A percentile compares a stretch with the other conserved stretches of the same genome.
These are phyloP conservation scores for Disparrhopalites patrizii DNA, from an alignment of 2,888 invertebrate species.

Conservation along the genomic window DNA sequence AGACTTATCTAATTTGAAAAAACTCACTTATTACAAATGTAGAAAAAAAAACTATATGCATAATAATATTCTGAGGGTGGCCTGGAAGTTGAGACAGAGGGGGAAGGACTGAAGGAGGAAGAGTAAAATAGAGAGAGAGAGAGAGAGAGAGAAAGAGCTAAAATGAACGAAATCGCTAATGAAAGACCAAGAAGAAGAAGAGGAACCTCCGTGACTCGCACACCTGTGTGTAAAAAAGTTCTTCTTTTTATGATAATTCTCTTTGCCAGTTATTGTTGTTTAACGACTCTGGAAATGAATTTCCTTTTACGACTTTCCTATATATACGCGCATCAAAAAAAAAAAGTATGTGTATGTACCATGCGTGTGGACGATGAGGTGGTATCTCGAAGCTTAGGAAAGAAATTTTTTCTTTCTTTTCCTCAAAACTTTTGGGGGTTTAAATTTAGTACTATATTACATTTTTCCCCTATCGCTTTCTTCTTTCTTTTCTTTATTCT, in stretches of 20 bases:
- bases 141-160: neutral
- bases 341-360: no score
- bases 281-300: constrained; percentile 43
- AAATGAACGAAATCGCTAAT: constrained; percentile 38
- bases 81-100: no score
- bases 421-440: constrained; percentile 14
- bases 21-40: no score
- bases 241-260: constrained; percentile 40
- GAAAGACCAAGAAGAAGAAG: constrained; percentile 31
- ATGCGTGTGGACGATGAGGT: no score
- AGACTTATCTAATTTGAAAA: no score
- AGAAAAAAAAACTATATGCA: no score
- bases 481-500: no score
- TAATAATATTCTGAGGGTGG: constrained; percentile 6
- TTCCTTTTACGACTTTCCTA: constrained; percentile 35
- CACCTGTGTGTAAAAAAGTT: constrained; percentile 40
- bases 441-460: constrained; percentile 24
- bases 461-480: neutral
- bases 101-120: neutral
- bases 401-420: no score
- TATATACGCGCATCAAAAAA: constrained; percentile 4
- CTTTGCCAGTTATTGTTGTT: constrained; percentile 38
- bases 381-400: no score
- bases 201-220: constrained; percentile 33
- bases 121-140: neutral